Base-by-base conservation (phyloP, 2,797 vertebrate genomes). In the Steatocranus sp. region DNA sequence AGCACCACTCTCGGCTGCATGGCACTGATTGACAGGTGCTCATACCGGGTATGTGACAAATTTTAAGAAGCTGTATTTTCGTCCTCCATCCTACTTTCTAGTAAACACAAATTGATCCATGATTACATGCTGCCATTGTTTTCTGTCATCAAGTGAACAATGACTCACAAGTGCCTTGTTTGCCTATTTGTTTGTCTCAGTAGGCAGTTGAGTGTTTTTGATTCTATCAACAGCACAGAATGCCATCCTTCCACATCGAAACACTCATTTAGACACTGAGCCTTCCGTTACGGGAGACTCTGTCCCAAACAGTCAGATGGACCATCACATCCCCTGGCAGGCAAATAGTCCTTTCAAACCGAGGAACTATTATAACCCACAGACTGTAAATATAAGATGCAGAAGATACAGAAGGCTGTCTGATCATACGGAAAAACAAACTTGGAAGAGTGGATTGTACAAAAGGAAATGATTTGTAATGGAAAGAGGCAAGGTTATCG, bases 21-120 rank as follows among this genome's bases (percentile, higher is more conserved):
- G 48, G 80, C 80, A 46, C 41, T 93, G 90, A 95, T 86, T 89
- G 94, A 90, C 91, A 87, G 90, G 86, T 86, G 84, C 86, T 87
- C 75, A 70, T 17, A 66, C 87, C 75, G 20, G 4, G 17, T 63
- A 49, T 81, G 87, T 89, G 90, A 89, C 32, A 10, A 79, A 74
- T 76, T 89, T 93, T 76, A 83, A 87, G 83, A 88, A 80, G 86
- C 85, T 76, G 23, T 77, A 75, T 88, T 90, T 87, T 84, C 58
- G 81, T 78, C 79, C 83, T 83, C 79, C 20, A 18, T 77, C 63
- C 81, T 49, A 58, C 75, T 82, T 88, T 83, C 66, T 79, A 81
- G 87, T 85, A 84, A 91, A 91, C 85, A 90, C 63, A 63, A 87
- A 89, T 77, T 86, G 79, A 89, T 88, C 75, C 11, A 70, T 82